Evolutionary conservation across 1,140 invertebrate species (phyloP).

Genomic region (Diorhabda sublineata): DNA sequence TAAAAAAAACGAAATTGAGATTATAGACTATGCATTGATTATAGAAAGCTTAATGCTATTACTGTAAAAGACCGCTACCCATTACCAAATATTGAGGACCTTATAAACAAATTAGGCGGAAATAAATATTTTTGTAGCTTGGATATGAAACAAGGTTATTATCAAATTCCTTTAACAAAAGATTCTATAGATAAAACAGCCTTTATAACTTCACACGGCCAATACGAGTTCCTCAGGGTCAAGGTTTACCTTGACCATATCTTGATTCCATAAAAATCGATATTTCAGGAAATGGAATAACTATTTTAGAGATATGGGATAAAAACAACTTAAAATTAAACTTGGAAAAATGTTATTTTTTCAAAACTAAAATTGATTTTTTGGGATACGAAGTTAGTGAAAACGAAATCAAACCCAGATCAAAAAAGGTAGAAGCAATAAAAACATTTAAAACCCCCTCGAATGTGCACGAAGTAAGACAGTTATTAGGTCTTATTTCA

Average conservation of each 20-base stretch:
- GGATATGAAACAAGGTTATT: slow-evolving; percentile 33
- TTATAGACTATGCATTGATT: neutral
- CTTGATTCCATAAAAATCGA: neutral
- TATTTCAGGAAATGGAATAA: neutral
- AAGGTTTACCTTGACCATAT: neutral
- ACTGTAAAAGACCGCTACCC: neutral
- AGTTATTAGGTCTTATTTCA: neutral
- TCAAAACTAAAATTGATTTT: neutral
- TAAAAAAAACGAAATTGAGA: neutral
- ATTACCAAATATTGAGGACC: slow-evolving; percentile 4
- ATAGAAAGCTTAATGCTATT: neutral
- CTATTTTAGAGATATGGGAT: neutral
- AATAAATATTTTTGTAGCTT: slow-evolving; percentile 26
- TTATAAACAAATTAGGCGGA: slow-evolving; percentile 1
- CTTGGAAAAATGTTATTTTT: neutral
- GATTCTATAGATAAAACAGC: slow-evolving; percentile 36
- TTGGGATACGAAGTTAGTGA: neutral
- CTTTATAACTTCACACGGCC: slow-evolving; percentile 39
- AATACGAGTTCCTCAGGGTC: slow-evolving; percentile 33
- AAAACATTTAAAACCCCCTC: neutral
- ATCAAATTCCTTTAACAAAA: slow-evolving; percentile 22
- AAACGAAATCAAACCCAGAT: neutral
- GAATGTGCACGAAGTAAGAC: neutral
- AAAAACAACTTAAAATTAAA: neutral
- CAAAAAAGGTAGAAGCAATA: neutral